Percentiles rank a stretch among this genome's conserved stretches.
Conservation (phyloP, 2,113 vertebrate genomes). For the Picathartes gymnocephalus region DNA sequence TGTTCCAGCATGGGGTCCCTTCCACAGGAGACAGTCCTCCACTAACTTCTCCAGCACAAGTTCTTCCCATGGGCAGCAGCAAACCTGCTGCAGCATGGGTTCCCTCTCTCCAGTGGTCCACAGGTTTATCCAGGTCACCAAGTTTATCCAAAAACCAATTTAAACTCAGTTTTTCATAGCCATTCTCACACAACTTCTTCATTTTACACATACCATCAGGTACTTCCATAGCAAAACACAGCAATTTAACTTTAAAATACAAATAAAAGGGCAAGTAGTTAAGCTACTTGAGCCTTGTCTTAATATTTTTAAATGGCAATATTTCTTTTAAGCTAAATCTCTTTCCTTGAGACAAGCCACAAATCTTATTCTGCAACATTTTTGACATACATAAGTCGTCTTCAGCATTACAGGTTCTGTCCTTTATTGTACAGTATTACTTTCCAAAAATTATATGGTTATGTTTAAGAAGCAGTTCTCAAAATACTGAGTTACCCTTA, state of each 20-base stretch:
- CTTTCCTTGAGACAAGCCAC: background rate
- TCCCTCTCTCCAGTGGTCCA: too few relatives aligned
- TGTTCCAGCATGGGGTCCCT: background rate
- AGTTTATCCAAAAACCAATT: background rate
- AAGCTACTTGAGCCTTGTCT: background rate
- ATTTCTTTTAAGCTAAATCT: background rate
- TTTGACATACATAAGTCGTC: background rate
- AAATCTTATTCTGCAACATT: background rate
- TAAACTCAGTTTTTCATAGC: background rate
- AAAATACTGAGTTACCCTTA: background rate
- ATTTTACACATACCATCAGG: background rate
- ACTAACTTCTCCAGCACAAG: accelerated
- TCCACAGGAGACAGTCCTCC: background rate
- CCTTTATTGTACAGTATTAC: background rate
- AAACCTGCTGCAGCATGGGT: background rate
- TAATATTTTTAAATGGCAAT: background rate
- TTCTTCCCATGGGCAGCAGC: background rate
- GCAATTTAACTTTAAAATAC: background rate
- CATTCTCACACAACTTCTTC: background rate
- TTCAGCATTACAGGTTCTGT: background rate
- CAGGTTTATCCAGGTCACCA: background rate
- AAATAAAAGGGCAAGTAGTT: background rate
- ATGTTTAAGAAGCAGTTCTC: background rate
- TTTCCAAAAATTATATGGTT: background rate
- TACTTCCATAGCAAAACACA: background rate